Percentiles rank a stretch among this genome's conserved stretches.
phyloP scores from a whole-genome alignment of 2,113 vertebrate species.

The Daboia siamensis region DNA sequence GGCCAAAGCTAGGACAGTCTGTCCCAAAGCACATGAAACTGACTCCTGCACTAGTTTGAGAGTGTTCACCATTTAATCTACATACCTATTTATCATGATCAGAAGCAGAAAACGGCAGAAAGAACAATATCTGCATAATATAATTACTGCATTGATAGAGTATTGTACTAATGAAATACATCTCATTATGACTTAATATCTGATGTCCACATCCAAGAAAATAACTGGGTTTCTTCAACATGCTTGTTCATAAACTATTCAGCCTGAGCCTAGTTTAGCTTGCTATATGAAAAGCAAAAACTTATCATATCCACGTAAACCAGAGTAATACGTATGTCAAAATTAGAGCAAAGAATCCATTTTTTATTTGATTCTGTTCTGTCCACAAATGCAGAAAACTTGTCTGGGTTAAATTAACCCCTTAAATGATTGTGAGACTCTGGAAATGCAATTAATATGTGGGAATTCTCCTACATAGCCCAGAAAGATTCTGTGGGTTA shows the following conservation, averaged over 20 bases:
- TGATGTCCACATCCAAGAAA: neutral
- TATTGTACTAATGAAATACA: neutral
- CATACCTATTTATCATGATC: neutral
- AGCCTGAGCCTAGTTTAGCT: neutral
- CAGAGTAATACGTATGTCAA: neutral
- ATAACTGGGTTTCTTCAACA: neutral
- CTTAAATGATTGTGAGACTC: neutral
- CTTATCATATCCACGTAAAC: too few species aligned
- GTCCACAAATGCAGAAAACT: neutral
- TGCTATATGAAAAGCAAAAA: neutral
- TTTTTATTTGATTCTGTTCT: neutral
- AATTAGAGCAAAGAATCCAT: neutral
- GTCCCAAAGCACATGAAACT: neutral
- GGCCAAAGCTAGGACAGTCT: rapidly evolving
- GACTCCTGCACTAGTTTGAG: neutral
- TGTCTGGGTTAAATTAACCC: neutral
- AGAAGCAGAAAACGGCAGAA: neutral
- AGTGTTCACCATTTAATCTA: neutral
- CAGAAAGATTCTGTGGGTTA: neutral
- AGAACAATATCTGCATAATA: neutral
- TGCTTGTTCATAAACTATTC: neutral
- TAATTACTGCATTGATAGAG: neutral
- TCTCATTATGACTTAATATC: neutral
- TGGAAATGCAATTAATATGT: neutral
- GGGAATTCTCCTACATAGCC: neutral